A percentile compares a stretch with the other conserved stretches of the same genome.
Evolutionary conservation across 2,113 vertebrate species (phyloP).

Genomic region (Chlamydotis undulata): DNA sequence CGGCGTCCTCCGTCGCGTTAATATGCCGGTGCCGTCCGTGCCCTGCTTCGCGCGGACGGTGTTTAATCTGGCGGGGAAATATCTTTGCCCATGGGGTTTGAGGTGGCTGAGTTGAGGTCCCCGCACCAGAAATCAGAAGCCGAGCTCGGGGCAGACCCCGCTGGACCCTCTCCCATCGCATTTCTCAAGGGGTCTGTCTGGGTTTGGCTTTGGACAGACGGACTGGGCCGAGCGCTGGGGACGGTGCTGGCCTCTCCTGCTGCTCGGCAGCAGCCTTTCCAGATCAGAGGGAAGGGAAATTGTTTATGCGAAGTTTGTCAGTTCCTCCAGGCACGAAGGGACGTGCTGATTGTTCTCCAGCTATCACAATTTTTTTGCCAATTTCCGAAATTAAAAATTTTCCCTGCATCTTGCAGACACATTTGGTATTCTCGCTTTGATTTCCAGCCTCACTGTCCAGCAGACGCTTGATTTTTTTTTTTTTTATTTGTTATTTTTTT

Average conservation of each 20-base stretch:
- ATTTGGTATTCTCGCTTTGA: neutral
- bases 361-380: constrained; percentile 58
- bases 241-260: neutral
- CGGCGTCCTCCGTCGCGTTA: neutral
- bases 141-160: neutral
- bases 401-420: neutral
- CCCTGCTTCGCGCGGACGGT: neutral
- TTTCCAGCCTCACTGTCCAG: neutral
- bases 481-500: neutral
- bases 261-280: neutral
- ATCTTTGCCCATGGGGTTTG: accelerated
- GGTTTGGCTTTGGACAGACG: neutral
- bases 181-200: neutral
- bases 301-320: constrained; percentile 25
- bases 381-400: constrained; percentile 39
- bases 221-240: neutral
- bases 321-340: constrained; percentile 23
- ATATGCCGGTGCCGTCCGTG: neutral
- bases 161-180: neutral
- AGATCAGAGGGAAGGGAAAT: constrained; percentile 21
- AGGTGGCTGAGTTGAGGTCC: neutral
- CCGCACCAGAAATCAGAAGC: neutral
- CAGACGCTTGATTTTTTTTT: accelerated
- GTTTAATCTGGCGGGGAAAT: neutral
- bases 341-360: constrained; percentile 26